Evolutionary conservation across 2,797 vertebrate genomes (phyloP), one percentile per base, ranked within the genome.

Genomic region (Mergus octosetaceus): DNA sequence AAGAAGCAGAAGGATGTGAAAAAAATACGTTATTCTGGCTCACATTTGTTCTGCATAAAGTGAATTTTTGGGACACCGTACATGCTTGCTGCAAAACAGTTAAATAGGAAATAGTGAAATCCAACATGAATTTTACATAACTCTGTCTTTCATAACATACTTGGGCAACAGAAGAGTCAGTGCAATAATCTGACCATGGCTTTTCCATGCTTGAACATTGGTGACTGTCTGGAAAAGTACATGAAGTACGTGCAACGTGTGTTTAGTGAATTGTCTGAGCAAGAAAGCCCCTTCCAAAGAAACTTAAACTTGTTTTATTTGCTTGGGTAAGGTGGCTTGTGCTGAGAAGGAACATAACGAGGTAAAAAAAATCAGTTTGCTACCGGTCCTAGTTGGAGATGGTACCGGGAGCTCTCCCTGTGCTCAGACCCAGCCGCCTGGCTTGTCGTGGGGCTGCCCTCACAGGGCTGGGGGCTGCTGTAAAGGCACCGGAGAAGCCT

Each of bases 41-140:
- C 53, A 18, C 10, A 17, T 70, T 77, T 86, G 90, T 86, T 41
- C 51, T 56, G 28, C 25, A 81, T 53, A 72, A 49, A 47, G 43
- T 56, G 17, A 38, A 13, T 58, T 58, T 24, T 6, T 25, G 3
- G 20, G n/a, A 6, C 32, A 10, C 60, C 11, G 2, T 82, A 64
- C 57, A 20, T 57, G 39, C 36, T 76, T 76, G 53, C 32, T 79
- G 27, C 49, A 71, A 70, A 88, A 64, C 36, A 61, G 38, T 89
- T 96, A 76, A 71, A 65, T 94, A 94, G 87, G 89, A 90, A 91
- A 88, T 79, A 85, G 45, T 94, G 77, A 93, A 95, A 93, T 79
- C 47, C 64, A 45, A 32, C 56, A 54, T 43, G 34, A 85, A 32
- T 87, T 94, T 90, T 93, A 70, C 61, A 27, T 68, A 70, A 81